Conservation (phyloP, 1,140 invertebrate species). For the Nasonia longicornis region DNA sequence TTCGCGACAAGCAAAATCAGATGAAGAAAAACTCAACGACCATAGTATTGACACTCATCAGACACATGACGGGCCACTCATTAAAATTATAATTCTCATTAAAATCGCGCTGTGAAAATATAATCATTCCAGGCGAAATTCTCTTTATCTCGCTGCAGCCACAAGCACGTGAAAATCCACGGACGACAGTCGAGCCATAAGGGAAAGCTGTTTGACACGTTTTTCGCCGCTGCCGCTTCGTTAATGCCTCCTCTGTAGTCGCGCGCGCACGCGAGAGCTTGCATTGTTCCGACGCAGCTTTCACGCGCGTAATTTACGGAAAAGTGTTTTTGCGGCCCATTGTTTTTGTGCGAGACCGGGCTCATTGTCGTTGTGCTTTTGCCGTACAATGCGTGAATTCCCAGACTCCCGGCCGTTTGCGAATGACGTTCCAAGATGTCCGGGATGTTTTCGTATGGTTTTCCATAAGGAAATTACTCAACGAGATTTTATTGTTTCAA, state of each 20-base stretch:
- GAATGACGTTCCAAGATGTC: no score
- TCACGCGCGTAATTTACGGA: neutral
- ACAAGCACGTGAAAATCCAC: neutral
- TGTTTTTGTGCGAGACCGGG: conserved; percentile 4
- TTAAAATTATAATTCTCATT: neutral
- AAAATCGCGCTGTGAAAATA: neutral
- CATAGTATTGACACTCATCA: no score
- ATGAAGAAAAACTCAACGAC: no score
- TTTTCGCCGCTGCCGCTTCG: neutral
- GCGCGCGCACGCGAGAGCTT: neutral
- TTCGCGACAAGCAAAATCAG: no score
- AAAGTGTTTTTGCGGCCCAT: conserved; percentile 16
- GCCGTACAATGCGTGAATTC: neutral
- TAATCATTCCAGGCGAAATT: neutral
- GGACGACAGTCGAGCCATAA: neutral
- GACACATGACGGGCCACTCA: neutral
- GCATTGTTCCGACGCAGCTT: neutral
- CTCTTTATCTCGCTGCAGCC: neutral
- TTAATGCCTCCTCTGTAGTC: neutral
- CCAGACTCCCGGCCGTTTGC: neutral
- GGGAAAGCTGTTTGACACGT: neutral
- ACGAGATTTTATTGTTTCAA: no score
- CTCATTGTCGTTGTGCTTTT: neutral
- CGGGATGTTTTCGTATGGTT: no score
- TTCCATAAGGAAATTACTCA: no score